Conservation (phyloP, 2,113 vertebrate species). For the human (Homo sapiens) region GRCh38 chr6:80662001-80662500, state of each 20-base stretch:
- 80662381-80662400: not conserved
- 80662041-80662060: not conserved
- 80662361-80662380: not conserved
- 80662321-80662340: not conserved
- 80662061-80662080: not conserved
- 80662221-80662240: not conserved
- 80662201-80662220: not conserved
- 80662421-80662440: not conserved
- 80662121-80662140: not conserved
- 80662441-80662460: not conserved
- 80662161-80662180: constrained; percentile 14
- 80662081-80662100: not conserved
- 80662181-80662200: not conserved
- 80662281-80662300: not conserved
- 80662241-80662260: not conserved
- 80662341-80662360: not conserved
- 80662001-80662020: not conserved
- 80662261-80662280: not conserved
- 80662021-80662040: not conserved
- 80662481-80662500: not conserved
- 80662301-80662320: not conserved
- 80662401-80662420: constrained; percentile 32
- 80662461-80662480: not conserved
- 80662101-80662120: not conserved
- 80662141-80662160: constrained; percentile 16